Conservation (phyloP, 2,797 vertebrate genomes). For the Hypotaenidia okinawae region DNA sequence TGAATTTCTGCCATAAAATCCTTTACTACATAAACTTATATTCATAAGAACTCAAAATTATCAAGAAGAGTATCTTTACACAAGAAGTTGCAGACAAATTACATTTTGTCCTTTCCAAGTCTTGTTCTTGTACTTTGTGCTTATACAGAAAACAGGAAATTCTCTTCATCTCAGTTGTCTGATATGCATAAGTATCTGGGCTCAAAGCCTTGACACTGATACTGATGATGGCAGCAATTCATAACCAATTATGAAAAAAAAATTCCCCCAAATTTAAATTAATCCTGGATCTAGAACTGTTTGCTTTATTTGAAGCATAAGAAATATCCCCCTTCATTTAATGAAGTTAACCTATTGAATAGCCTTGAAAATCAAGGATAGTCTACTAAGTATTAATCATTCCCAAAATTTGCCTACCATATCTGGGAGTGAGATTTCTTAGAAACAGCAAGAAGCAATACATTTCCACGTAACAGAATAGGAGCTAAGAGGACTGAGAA, state of each 20-base stretch:
- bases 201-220: neutral
- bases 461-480: neutral
- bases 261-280: neutral
- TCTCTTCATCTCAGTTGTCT: slow-evolving; percentile 40
- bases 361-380: neutral
- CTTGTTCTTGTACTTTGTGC: slow-evolving; percentile 8
- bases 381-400: neutral
- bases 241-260: neutral
- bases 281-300: neutral
- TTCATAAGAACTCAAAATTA: neutral
- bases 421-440: neutral
- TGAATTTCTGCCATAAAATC: neutral
- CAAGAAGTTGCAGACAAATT: slow-evolving; percentile 29
- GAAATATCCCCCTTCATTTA: neutral
- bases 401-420: neutral
- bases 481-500: neutral
- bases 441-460: neutral
- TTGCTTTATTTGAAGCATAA: neutral
- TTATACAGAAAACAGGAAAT: slow-evolving; percentile 57
- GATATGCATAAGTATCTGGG: slow-evolving; percentile 39
- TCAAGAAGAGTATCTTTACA: neutral
- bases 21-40: neutral
- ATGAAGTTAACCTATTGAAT: neutral
- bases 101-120: slow-evolving; percentile 28
- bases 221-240: neutral